Base-by-base conservation (phyloP, 2,797 vertebrate genomes). In the Pagetopsis macropterus region DNA sequence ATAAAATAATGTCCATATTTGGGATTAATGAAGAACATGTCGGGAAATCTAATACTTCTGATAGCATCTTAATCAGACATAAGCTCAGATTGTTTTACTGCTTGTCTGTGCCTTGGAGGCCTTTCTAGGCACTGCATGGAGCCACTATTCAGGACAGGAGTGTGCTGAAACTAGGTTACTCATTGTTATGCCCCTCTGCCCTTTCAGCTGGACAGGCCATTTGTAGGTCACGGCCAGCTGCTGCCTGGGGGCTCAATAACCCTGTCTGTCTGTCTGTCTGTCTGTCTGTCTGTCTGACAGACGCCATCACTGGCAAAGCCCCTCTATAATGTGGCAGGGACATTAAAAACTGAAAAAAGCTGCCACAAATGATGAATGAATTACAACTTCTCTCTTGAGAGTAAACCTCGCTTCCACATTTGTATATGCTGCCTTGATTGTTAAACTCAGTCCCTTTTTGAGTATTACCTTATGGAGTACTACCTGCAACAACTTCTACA, bases 191-290 rank as follows among this genome's bases (percentile, higher is more conserved):
- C 37, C 46, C 59, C 49, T 45, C 45, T 77, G 23, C 57, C 56
- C 65, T 80, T 77, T 80, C 49, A 79, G 64, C 75, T 60, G 62
- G 79, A 76, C 50, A 46, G 33, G 12, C 72, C 57, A 46, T 82
- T 87, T 84, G 82, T 88, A 84, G 88, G 87, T 88, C 88, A 87
- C 19, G 51, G 75, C 57, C 74, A 87, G 79, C 72, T 82, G 71
- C 56, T 75, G 73, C 82, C 83, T 8, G 37, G 15, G 70, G 84
- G 83, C 76, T 61, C 54, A 68, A 62, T 70, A 69, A 48, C 49
- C 61, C 65, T 70, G 78, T 80, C 64, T 80, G 78, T 37, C 21
- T 80, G 78, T 37, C 23, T 23, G 81, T n/a, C 65, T 70, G 78
- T 80, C 64, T 80, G 78, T 37, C 65, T 70, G 78, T 80, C 64